Base-by-base conservation (phyloP, 1,140 invertebrate genomes). In the Gerris buenoi region DNA sequence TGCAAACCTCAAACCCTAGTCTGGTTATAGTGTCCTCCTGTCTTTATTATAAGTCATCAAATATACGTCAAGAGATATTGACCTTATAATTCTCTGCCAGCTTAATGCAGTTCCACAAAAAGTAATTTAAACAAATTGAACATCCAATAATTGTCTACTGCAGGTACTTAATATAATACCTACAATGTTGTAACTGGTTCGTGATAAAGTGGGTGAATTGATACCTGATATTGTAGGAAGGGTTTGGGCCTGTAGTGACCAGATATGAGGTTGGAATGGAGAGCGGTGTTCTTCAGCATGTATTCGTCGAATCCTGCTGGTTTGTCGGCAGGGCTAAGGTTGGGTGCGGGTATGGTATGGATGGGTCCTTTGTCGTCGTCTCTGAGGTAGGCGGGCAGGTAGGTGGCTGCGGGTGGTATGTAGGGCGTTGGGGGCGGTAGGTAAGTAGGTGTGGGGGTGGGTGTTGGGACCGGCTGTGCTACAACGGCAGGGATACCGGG, bases 271-370 rank as follows among this genome's bases (percentile, higher is more conserved):
- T 46, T 46, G 5, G 33, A 46, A 18, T 46, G 33, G 5, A 10
- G 33, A 46, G 18, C 18, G 5, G 33, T 10, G 18, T 46, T 46
- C 18, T 46, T 46, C 33, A 46, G 58, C 15, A 60, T 60, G 22
- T 13, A 60, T 22, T 63, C 57, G 14, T 67, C 67, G 25, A 67
- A 67, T 23, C 70, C 13, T 2, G 46, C 25, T 13, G 68, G 70
- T 25, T 64, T 70, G 46, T 73, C 71, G 18, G 68, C 65, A 14
- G 71, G 74, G 73, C 84, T 84, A n/a, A 88, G 77, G 77, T 90
- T 89, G 10, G 88, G 88, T 10, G 88, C 88, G 72, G 88, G 88
- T 67, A 90, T 89, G 1, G 88, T 89, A 74, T 89, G 88, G 73
- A 90, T 90, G 1, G 88, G 87, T 73, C 86, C 87, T 73, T 82